phyloP scores from a whole-genome alignment of 2,797 vertebrate species.

The Paramormyrops hopkinsi region DNA sequence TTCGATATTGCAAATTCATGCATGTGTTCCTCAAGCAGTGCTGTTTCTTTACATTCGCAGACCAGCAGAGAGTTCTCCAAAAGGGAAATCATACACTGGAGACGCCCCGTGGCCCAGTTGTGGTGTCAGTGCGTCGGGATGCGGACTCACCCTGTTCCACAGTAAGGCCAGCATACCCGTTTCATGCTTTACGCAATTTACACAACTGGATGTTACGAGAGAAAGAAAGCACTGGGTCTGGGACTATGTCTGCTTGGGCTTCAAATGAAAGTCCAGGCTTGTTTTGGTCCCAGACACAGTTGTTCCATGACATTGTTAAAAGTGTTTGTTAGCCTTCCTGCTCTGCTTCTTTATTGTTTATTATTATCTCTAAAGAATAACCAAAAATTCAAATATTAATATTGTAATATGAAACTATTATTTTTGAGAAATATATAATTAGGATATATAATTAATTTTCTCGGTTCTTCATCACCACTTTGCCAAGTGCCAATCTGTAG shows the following conservation, averaged over 20 bases:
- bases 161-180: background rate
- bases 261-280: background rate
- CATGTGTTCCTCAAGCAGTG: background rate
- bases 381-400: background rate
- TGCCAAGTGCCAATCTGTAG: background rate
- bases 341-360: background rate
- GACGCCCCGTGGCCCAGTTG: background rate
- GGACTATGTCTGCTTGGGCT: background rate
- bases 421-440: background rate
- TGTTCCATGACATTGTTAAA: background rate
- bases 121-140: background rate
- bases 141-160: background rate
- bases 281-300: background rate
- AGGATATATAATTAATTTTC: background rate
- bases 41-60: constrained; percentile 11
- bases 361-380: background rate
- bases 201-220: background rate
- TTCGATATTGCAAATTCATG: background rate
- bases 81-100: constrained; percentile 19
- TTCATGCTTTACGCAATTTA: background rate
- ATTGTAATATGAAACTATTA: background rate
- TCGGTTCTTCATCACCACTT: background rate
- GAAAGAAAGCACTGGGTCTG: background rate
- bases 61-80: constrained; percentile 26
- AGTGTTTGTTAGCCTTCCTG: background rate